Evolutionary conservation across 53 echinoderm and acorn worm genomes (phyloP), one percentile per base, ranked within the genome.

Genomic region (Apostichopus leukothele): DNA sequence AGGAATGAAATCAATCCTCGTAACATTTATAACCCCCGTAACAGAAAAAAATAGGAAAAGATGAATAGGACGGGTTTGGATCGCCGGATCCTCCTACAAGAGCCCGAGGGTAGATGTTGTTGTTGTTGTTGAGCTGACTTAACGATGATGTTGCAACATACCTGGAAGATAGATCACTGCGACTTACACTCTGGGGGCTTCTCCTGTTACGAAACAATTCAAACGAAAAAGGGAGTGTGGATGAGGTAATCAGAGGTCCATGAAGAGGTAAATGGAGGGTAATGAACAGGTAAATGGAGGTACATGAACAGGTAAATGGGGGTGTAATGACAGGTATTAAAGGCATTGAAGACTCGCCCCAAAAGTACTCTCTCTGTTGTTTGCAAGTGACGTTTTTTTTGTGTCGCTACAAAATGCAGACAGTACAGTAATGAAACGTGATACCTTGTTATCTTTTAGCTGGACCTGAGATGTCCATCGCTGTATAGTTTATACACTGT

Each of bases 111-210:
- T 71, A n/a, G 71, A 11, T 39, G 39, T 39, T 39, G 39, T 39
- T 39, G 39, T 39, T 39, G 39, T 39, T 39, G 39, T 39, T 39
- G 39, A 39, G 39, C 2, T 39, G 39, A 39, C 39, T 39, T 39
- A 39, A 39, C 39, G 39, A 39, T 39, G 39, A 39, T 39, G 39
- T 57, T 57, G 71, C 71, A 57, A 71, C 18, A 71, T 71, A 19
- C 71, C 1, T 18, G 6, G 71, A 71, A 71, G 71, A 13, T 71
- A 75, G 68, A 81, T 81, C 81, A 95, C 89, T 95, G 95, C 73
- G 90, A 87, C 74, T 95, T 95, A 53, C 95, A 95, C 74, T 95
- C 95, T 61, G 89, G 88, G n/a, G 95, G 95, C 78, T 93, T 95
- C 51, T 90, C 89, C 89, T 84, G 54, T 95, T 90, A 91, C 90